Conservation (phyloP, 2,797 vertebrate species). For the Vespertilio murinus region DNA sequence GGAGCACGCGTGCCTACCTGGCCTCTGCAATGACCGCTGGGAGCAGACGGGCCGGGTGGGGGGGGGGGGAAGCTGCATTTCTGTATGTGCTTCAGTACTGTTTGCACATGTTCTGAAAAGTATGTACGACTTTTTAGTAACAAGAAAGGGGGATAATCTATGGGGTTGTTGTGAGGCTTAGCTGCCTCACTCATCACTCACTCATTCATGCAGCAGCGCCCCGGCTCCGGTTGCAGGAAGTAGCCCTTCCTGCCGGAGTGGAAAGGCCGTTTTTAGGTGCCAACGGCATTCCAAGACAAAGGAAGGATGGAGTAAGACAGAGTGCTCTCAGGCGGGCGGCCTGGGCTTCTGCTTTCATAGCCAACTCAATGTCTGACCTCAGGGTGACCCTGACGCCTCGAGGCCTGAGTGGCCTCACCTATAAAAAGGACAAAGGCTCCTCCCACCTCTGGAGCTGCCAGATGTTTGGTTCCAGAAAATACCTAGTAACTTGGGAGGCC, state of each 20-base stretch:
- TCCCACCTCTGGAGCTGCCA: not conserved
- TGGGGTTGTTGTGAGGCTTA: not conserved
- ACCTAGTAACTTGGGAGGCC: not conserved
- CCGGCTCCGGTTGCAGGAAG: not conserved
- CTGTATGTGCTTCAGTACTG: not conserved
- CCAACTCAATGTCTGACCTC: not conserved
- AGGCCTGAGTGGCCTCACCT: not conserved
- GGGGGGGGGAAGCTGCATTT: not conserved
- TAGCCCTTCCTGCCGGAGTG: not conserved
- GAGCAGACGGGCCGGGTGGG: not conserved
- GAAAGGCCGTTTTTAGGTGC: not conserved
- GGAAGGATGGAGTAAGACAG: not conserved
- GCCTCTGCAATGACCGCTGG: not conserved
- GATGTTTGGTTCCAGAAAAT: not conserved
- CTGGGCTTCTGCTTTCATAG: not conserved
- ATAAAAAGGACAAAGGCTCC: not conserved
- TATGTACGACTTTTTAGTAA: not conserved
- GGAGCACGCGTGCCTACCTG: rapidly evolving
- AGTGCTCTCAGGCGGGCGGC: not conserved
- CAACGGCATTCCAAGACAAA: not conserved
- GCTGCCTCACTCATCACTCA: not conserved
- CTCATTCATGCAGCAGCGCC: not conserved
- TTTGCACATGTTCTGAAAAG: not conserved
- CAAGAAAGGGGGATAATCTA: not conserved
- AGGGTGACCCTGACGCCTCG: not conserved